phyloP scores from a whole-genome alignment of 2,888 invertebrate species.

The Germaria angustata region DNA sequence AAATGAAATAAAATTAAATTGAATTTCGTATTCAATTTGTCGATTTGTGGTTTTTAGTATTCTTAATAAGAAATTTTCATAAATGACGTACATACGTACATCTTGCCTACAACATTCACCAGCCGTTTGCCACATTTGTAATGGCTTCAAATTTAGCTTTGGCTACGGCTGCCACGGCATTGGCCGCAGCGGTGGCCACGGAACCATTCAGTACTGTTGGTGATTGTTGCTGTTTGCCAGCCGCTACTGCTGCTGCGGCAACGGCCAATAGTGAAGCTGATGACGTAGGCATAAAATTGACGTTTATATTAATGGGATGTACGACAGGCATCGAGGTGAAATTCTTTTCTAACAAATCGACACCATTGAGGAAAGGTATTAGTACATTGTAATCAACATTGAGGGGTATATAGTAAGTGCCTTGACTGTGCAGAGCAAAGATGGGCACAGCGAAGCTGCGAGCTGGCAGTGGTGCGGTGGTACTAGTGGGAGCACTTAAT shows the following conservation, averaged over 20 bases:
- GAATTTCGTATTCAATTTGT: slow-evolving; percentile 43
- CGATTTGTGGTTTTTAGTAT: neutral
- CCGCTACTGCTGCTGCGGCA: slow-evolving; percentile 73
- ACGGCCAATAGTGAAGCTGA: slow-evolving; percentile 74
- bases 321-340: slow-evolving; percentile 82
- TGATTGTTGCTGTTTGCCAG: slow-evolving; percentile 71
- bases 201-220: slow-evolving; percentile 63
- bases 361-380: slow-evolving; percentile 85
- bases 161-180: slow-evolving; percentile 71
- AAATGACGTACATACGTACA: neutral
- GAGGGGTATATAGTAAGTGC: slow-evolving; percentile 92
- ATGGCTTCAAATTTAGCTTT: slow-evolving; percentile 78
- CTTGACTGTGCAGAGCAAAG: slow-evolving; percentile 93
- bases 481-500: slow-evolving; percentile 64
- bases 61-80: slow-evolving; percentile 29
- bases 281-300: slow-evolving; percentile 83
- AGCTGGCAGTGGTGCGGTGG: slow-evolving; percentile 68
- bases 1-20: neutral
- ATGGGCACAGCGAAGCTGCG: slow-evolving; percentile 86
- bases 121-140: slow-evolving; percentile 74
- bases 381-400: slow-evolving; percentile 88
- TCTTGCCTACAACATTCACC: slow-evolving; percentile 74
- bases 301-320: slow-evolving; percentile 94
- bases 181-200: slow-evolving; percentile 66
- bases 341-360: slow-evolving; percentile 82